phyloP scores from a whole-genome alignment of 2,113 vertebrate genomes.

The Dermatemys mawii region DNA sequence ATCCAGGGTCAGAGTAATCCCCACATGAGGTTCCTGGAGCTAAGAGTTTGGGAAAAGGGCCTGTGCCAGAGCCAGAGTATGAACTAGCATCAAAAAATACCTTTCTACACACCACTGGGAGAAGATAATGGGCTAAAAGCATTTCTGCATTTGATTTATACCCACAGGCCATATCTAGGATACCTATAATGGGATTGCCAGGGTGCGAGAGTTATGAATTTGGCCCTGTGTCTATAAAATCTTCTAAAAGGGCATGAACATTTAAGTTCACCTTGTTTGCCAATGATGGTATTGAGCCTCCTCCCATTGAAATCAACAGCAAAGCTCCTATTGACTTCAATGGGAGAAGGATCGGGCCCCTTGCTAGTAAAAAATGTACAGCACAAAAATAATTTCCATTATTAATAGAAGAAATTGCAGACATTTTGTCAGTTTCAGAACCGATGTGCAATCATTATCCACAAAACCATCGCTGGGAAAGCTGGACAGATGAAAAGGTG shows the following conservation, averaged over 20 bases:
- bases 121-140: neutral
- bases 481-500: neutral
- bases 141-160: neutral
- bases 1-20: accelerated
- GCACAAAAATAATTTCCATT: neutral
- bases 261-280: neutral
- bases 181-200: neutral
- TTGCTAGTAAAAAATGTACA: neutral
- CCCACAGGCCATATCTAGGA: neutral
- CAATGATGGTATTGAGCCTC: neutral
- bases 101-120: neutral
- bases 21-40: neutral
- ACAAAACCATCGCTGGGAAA: neutral
- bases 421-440: neutral
- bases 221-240: conserved; percentile 20
- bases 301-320: neutral
- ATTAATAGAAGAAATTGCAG: neutral
- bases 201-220: neutral
- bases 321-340: neutral
- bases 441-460: accelerated
- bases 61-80: accelerated
- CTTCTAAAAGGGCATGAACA: neutral
- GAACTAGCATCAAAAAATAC: conserved; percentile 14
- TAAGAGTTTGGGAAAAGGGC: neutral
- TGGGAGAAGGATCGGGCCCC: neutral